These are phyloP conservation scores for Drosophila bocki DNA, from an alignment of 1,140 invertebrate species.

Conservation along the genomic window DNA sequence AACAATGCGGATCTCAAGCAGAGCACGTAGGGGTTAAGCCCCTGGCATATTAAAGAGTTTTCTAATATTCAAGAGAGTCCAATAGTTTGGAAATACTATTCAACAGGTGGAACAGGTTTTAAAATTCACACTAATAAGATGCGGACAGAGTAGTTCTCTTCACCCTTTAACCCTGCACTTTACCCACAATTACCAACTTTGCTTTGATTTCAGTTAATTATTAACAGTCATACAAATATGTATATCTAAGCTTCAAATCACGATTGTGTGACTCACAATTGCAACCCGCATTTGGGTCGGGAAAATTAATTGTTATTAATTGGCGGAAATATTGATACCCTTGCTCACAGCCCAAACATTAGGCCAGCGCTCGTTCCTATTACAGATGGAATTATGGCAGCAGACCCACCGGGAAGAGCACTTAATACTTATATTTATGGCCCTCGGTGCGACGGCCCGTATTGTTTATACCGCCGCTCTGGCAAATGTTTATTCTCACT, in stretches of 20 bases:
- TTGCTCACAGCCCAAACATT: conserved; percentile 38
- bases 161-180: background rate
- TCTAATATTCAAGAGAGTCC: conserved; percentile 41
- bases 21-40: conserved; percentile 58
- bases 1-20: conserved; percentile 53
- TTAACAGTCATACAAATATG: background rate
- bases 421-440: conserved; percentile 49
- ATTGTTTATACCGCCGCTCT: conserved; percentile 43
- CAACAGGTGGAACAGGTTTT: background rate
- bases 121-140: background rate
- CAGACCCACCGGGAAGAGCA: conserved; percentile 30
- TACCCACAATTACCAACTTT: background rate
- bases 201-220: conserved; percentile 5
- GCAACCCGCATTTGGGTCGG: background rate
- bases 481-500: conserved; percentile 55
- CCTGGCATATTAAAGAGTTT: conserved; percentile 72
- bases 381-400: conserved; percentile 34
- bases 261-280: conserved; percentile 32
- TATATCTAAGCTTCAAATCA: conserved; percentile 15
- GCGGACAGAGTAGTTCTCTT: background rate
- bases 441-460: conserved; percentile 18
- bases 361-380: conserved; percentile 27
- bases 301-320: conserved; percentile 33
- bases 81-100: background rate
- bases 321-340: conserved; percentile 52